A percentile compares a stretch with the other conserved stretches of the same genome.
phyloP scores from a whole-genome alignment of 2,888 invertebrate genomes.

The Xestia xanthographa region DNA sequence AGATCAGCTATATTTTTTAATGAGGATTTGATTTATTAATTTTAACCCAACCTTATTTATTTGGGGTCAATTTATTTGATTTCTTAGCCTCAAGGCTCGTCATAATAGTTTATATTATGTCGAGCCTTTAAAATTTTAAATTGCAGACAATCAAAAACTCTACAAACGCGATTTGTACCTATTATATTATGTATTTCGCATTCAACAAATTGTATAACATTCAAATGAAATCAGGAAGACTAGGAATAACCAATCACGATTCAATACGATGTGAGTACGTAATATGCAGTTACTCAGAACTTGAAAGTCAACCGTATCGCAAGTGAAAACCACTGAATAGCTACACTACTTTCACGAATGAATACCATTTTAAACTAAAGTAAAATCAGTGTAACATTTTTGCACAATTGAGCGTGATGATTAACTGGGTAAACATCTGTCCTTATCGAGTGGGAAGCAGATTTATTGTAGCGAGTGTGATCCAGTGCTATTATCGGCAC shows the following conservation, averaged over 20 bases:
- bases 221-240: constrained; percentile 44
- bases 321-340: constrained; percentile 66
- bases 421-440: constrained; percentile 41
- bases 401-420: constrained; percentile 15
- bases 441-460: constrained; percentile 44
- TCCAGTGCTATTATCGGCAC: constrained; percentile 59
- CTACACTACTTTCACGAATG: constrained; percentile 65
- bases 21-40: no score
- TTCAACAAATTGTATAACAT: background rate
- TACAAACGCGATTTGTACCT: background rate
- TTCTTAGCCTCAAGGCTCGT: no score
- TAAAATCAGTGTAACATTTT: constrained; percentile 36
- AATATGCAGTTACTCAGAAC: constrained; percentile 60
- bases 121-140: background rate
- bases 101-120: background rate
- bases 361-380: constrained; percentile 43
- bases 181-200: background rate
- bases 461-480: constrained; percentile 49
- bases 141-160: constrained; percentile 5
- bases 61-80: no score
- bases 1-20: no score
- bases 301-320: constrained; percentile 63
- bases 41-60: background rate
- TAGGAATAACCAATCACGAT: constrained; percentile 52
- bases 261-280: constrained; percentile 48